phyloP scores from a whole-genome alignment of 2,113 vertebrate species.

The Cololabis saira region DNA sequence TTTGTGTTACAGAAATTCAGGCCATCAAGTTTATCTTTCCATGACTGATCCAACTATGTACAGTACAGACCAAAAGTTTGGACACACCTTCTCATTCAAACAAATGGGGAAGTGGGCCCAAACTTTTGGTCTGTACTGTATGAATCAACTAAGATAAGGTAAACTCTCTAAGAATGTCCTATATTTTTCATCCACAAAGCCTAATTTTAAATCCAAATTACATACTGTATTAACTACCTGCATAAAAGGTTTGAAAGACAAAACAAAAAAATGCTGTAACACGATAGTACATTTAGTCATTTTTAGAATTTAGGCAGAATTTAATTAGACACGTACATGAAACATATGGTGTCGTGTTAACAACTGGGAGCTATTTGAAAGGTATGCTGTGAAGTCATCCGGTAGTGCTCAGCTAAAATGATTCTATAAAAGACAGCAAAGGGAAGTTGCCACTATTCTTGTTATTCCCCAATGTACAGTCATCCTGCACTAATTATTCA shows the following conservation, averaged over 20 bases:
- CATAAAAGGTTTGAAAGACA: slow-evolving; percentile 13
- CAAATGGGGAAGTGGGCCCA: too few relatives aligned
- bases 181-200: neutral
- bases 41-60: slow-evolving; percentile 16
- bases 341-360: slow-evolving; percentile 50
- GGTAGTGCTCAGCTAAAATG: slow-evolving; percentile 51
- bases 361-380: slow-evolving; percentile 76
- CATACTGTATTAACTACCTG: slow-evolving; percentile 2
- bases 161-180: too few relatives aligned
- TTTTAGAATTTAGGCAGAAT: slow-evolving; percentile 27
- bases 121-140: too few relatives aligned
- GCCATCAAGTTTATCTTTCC: slow-evolving; percentile 31
- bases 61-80: too few relatives aligned
- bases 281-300: slow-evolving; percentile 31
- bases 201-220: neutral
- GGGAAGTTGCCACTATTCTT: slow-evolving; percentile 62
- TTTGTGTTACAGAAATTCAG: slow-evolving; percentile 9
- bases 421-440: slow-evolving; percentile 58
- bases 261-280: slow-evolving; percentile 13
- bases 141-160: slow-evolving; percentile 2
- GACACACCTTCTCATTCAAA: too few relatives aligned
- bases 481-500: slow-evolving; percentile 79
- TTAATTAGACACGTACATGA: slow-evolving; percentile 45
- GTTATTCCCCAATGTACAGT: slow-evolving; percentile 66
- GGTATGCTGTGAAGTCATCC: slow-evolving; percentile 77